Conservation (phyloP, 37 sponge, comb jelly and placozoan species). For the Diacarnus erythraeanus region DNA sequence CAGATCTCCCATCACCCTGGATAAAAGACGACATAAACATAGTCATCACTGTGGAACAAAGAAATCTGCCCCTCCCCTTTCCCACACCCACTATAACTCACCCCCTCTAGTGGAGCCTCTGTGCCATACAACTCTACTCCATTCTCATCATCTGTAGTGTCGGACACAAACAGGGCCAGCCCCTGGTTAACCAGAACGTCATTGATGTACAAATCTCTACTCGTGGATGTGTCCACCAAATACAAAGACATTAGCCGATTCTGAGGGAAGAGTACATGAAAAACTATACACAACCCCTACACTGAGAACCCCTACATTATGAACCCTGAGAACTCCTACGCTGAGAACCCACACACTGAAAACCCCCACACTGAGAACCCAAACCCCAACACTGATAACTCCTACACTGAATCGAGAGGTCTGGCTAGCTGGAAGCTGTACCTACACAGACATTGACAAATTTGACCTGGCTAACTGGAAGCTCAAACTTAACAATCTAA, state of each 20-base stretch:
- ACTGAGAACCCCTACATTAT: neutral
- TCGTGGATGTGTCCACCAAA: conserved; percentile 68
- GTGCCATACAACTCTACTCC: conserved; percentile 20
- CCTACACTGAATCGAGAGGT: too few species aligned
- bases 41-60: neutral
- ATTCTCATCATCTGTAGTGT: conserved; percentile 43
- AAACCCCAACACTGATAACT: too few species aligned
- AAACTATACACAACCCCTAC: neutral
- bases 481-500: neutral
- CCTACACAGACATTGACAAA: too few species aligned
- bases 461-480: neutral
- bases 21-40: neutral
- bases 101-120: conserved; percentile 1
- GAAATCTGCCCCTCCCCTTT: too few species aligned
- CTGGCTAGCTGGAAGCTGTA: too few species aligned
- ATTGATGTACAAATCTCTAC: conserved; percentile 57
- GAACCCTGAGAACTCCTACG: too few species aligned
- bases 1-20: neutral
- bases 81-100: neutral
- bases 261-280: conserved; percentile 20
- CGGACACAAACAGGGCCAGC: conserved; percentile 38
- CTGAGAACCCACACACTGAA: too few species aligned
- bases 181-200: conserved; percentile 51
- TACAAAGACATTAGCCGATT: conserved; percentile 33
- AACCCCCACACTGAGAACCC: too few species aligned